Percentiles rank a stretch among this genome's conserved stretches.
Evolutionary conservation across 2,888 invertebrate species (phyloP).

Genomic region (Exocentrus adspersus): DNA sequence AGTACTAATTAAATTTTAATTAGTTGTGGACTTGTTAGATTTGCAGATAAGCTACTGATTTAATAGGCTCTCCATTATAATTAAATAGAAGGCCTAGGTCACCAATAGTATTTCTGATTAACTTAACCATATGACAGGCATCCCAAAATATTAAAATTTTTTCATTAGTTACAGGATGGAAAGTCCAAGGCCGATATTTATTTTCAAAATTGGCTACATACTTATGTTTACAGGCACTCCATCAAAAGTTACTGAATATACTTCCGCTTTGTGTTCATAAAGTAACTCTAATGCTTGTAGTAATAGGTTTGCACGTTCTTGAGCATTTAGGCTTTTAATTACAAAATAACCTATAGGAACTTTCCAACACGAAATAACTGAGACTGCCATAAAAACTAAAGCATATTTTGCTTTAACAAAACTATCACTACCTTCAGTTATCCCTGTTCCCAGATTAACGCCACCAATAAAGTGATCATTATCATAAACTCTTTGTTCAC

Average conservation of each 20-base stretch:
- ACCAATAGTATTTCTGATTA: constrained; percentile 46
- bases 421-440: neutral
- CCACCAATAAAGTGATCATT: neutral
- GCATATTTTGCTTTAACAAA: neutral
- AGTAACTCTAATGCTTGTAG: neutral
- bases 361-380: constrained; percentile 7
- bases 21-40: no score
- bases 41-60: no score
- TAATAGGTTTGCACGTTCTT: neutral
- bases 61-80: no score
- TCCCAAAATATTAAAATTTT: constrained; percentile 28
- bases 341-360: constrained; percentile 12
- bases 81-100: no score
- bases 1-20: no score
- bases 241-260: constrained; percentile 17
- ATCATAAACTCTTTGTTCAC: neutral
- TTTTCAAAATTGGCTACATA: neutral
- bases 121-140: constrained; percentile 48
- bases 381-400: constrained; percentile 11
- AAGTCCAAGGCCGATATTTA: neutral
- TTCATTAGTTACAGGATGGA: neutral
- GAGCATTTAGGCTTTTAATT: neutral
- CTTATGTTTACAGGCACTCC: neutral
- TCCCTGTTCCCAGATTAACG: neutral
- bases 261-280: neutral